Evolutionary conservation across 2,888 invertebrate species (phyloP).

Genomic region (Drosophila demipolita): DNA sequence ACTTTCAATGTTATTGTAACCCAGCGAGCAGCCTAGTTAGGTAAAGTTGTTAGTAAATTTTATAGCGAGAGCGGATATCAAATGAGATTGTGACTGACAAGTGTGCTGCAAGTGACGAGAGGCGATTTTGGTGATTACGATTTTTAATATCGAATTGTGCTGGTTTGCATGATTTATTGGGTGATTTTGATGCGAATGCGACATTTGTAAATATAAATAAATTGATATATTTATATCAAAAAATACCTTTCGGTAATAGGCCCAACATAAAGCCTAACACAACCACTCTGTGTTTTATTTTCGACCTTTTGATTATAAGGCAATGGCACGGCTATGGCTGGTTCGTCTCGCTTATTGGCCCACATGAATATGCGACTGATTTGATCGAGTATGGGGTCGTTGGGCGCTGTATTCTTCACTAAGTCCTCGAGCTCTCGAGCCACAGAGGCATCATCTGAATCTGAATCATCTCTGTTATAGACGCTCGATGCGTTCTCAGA

Average conservation of each 20-base stretch:
- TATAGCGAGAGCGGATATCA: conserved; percentile 17
- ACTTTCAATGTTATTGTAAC: conserved; percentile 1
- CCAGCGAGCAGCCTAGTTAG: conserved; percentile 23
- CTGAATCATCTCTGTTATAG: conserved; percentile 61
- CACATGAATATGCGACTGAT: conserved; percentile 46
- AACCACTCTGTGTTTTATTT: conserved; percentile 35
- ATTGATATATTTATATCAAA: conserved; percentile 32
- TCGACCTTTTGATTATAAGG: conserved; percentile 46
- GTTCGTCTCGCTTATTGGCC: conserved; percentile 22
- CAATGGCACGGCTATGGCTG: conserved; percentile 52
- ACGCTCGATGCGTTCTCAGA: conserved; percentile 49
- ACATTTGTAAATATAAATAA: conserved; percentile 44
- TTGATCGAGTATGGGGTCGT: conserved; percentile 60
- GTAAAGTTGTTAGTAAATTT: conserved; percentile 23
- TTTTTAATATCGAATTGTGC: conserved; percentile 10
- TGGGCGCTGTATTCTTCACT: conserved; percentile 44
- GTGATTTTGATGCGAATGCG: conserved; percentile 47
- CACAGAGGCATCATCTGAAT: conserved; percentile 65
- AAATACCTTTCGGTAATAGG: conserved; percentile 66
- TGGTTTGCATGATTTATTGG: conserved; percentile 11
- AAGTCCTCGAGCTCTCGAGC: conserved; percentile 48
- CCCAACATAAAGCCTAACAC: conserved; percentile 25
- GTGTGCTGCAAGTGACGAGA: conserved; percentile 12
- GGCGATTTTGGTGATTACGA: conserved; percentile 4
- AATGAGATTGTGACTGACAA: conserved; percentile 26